A percentile compares a stretch with the other conserved stretches of the same genome.
Conservation (phyloP, 1,140 invertebrate genomes). For the Penaeus chinensis region DNA sequence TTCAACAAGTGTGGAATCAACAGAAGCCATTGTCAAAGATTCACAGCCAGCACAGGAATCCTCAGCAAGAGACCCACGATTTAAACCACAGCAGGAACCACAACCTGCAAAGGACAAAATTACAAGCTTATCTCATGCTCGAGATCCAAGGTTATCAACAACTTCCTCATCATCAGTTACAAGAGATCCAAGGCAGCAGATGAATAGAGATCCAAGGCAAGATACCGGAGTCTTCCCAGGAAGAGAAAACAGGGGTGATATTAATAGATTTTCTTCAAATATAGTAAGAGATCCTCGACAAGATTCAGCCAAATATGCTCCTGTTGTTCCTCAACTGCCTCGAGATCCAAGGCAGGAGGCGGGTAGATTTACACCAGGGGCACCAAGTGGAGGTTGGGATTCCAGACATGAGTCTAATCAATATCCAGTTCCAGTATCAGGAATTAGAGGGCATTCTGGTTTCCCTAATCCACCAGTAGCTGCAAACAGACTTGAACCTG, state of each 20-base stretch:
- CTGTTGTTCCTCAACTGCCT: background rate
- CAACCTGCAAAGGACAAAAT: background rate
- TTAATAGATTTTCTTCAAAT: conserved; percentile 9
- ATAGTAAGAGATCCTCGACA: conserved; percentile 40
- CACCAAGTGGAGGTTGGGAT: conserved; percentile 11
- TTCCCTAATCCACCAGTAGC: too few species aligned
- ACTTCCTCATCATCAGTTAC: background rate
- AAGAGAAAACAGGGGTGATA: conserved; percentile 44
- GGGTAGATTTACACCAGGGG: background rate
- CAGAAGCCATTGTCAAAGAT: background rate
- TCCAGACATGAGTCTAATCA: conserved; percentile 28
- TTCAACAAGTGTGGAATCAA: background rate
- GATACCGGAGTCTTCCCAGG: conserved; percentile 21
- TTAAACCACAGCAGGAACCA: conserved; percentile 16
- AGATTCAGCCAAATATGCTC: background rate
- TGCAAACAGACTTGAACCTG: too few species aligned
- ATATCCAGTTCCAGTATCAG: too few species aligned
- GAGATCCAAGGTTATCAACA: conserved; percentile 40
- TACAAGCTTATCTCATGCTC: background rate
- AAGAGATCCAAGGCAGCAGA: conserved; percentile 48
- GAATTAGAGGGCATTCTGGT: too few species aligned
- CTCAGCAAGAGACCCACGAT: conserved; percentile 42
- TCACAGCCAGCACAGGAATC: background rate
- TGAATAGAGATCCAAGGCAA: conserved; percentile 34
- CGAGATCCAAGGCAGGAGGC: background rate